A percentile compares a stretch with the other conserved stretches of the same genome.
These are phyloP conservation scores for Corythornis vintsioides DNA, from an alignment of 2,113 vertebrate species.

Conservation along the genomic window DNA sequence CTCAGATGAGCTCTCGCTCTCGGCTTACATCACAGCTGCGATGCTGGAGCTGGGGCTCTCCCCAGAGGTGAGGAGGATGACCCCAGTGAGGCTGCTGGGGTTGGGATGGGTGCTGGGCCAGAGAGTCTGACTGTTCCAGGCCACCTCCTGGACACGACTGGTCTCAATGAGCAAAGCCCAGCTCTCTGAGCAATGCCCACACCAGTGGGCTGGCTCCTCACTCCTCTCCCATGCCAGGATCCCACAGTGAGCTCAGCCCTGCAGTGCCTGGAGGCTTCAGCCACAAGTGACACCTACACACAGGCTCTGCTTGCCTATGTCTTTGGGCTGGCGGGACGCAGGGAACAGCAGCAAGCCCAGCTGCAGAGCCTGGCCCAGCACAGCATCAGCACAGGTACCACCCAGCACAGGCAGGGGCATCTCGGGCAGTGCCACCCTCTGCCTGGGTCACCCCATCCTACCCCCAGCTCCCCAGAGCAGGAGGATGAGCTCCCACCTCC, in stretches of 20 bases:
- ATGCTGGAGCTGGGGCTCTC: slow-evolving; percentile 44
- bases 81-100: neutral
- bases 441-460: too few relatives aligned
- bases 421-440: neutral
- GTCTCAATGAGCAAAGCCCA: neutral
- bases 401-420: fast-evolving
- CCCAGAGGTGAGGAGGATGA: neutral
- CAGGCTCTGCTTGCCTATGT: slow-evolving; percentile 18
- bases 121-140: neutral
- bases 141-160: fast-evolving
- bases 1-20: neutral
- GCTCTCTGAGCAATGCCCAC: fast-evolving
- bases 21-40: neutral
- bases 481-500: neutral
- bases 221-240: neutral
- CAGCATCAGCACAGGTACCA: neutral
- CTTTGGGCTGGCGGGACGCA: neutral
- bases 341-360: neutral
- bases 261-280: slow-evolving; percentile 5
- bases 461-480: fast-evolving
- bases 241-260: neutral
- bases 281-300: neutral
- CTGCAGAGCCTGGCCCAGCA: slow-evolving; percentile 17
- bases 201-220: neutral
- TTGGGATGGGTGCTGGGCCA: neutral